Conservation (phyloP, 2,797 vertebrate genomes). For the Carduelis carduelis region DNA sequence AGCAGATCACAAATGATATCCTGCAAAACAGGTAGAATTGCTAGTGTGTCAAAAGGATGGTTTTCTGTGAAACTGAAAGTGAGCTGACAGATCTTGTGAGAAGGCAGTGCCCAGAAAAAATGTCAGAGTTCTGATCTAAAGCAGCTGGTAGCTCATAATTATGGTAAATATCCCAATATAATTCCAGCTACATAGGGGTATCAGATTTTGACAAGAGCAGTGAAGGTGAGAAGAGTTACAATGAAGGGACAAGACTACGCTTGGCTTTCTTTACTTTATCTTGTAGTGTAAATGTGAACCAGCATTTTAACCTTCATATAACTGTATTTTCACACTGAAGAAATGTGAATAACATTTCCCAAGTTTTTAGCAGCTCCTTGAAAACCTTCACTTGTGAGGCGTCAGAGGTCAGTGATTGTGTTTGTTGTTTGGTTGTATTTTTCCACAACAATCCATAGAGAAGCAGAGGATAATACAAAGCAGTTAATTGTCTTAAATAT, state of each 20-base stretch:
- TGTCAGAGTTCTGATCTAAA: not conserved
- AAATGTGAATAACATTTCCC: not conserved
- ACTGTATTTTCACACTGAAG: not conserved
- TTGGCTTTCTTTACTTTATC: not conserved
- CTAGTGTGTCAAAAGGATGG: accelerated
- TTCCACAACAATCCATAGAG: not conserved
- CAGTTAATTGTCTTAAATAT: not conserved
- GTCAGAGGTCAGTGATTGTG: not conserved
- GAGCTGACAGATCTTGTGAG: not conserved
- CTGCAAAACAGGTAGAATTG: accelerated
- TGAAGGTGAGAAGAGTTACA: not conserved
- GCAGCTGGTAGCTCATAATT: not conserved
- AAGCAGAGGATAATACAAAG: not conserved
- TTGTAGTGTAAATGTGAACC: not conserved
- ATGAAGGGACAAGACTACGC: not conserved
- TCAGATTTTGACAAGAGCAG: not conserved
- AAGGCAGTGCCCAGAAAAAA: not conserved
- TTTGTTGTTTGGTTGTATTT: not conserved
- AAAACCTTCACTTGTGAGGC: not conserved
- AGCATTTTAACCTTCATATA: not conserved
- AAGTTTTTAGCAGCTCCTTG: not conserved
- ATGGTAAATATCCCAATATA: not conserved
- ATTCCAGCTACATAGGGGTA: not conserved
- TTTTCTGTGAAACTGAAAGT: not conserved
- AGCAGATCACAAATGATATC: not conserved